Conservation (phyloP, 2,888 invertebrate genomes). For the Tyria jacobaeae region DNA sequence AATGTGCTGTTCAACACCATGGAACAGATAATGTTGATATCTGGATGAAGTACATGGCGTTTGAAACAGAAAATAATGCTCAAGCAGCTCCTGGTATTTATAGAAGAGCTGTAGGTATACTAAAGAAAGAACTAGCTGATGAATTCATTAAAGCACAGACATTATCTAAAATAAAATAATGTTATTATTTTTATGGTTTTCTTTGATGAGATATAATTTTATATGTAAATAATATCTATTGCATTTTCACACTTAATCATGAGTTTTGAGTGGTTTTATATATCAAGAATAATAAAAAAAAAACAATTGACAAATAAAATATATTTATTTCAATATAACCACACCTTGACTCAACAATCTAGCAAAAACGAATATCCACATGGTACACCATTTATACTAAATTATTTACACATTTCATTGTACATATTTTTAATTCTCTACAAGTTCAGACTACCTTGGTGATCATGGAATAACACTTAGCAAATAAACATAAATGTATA, state of each 20-base stretch:
- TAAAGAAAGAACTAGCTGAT: slow-evolving; percentile 84
- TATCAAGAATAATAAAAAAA: slow-evolving; percentile 34
- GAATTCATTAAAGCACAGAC: slow-evolving; percentile 85
- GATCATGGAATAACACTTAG: slow-evolving; percentile 84
- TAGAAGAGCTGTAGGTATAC: slow-evolving; percentile 87
- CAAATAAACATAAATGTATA: slow-evolving; percentile 78
- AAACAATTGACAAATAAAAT: slow-evolving; percentile 71
- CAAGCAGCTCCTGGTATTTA: slow-evolving; percentile 86
- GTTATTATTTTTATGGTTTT: slow-evolving; percentile 33
- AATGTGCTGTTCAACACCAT: slow-evolving; percentile 88
- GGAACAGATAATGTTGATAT: slow-evolving; percentile 88
- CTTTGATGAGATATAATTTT: slow-evolving; percentile 35
- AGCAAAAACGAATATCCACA: slow-evolving; percentile 80
- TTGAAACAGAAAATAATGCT: slow-evolving; percentile 88
- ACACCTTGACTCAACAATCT: slow-evolving; percentile 78
- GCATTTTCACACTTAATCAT: not conserved
- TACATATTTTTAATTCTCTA: slow-evolving; percentile 65
- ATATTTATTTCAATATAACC: slow-evolving; percentile 81
- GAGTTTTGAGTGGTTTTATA: not conserved
- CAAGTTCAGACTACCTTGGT: slow-evolving; percentile 79
- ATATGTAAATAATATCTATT: not conserved
- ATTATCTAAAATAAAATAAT: slow-evolving; percentile 78
- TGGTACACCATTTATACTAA: slow-evolving; percentile 80
- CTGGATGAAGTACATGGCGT: slow-evolving; percentile 91
- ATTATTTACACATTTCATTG: slow-evolving; percentile 82